Base-by-base conservation (phyloP, 2,113 vertebrate genomes). In the Saccopteryx bilineata region DNA sequence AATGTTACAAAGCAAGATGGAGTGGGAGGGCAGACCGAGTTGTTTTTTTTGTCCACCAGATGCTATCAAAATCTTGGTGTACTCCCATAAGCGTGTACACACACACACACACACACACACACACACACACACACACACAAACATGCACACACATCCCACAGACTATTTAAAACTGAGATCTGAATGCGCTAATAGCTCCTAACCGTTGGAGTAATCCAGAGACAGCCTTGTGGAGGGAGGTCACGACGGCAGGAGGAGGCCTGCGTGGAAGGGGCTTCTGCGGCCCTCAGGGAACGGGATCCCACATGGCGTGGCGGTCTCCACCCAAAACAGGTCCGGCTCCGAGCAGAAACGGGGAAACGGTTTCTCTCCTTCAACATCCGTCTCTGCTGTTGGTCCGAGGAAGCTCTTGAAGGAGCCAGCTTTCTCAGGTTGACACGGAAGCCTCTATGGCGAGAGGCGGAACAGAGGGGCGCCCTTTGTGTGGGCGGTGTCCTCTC, bases 381-480 rank as follows among this genome's bases (percentile, higher is more conserved):
- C 85, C 31, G 39, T 13, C 10, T 91, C 28, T 63, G 31, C 19
- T 69, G 2, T 63, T 58, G 19, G 18, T 76, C 76, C 60, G 60
- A 93, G n/a, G 79, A 75, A 91, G 48, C 48, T 19, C 5, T 84
- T 33, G 23, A 46, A 79, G 50, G 33, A 91, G 33, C n/a, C 17
- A 74, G 19, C 50, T 81, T 81, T 74, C 74, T 17, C 58, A 63
- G 63, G 85, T 63, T 65, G 63, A 94, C 90, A 75, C 82, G 68
- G 91, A 82, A 91, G 68, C 56, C 26, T 69, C 9, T 26, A 12
- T 68, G 12, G 9, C 26, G 71, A 31, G 82, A 78, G 31, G 60
- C 28, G 19, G n/a, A 87, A 66, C 24, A 76, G 54, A 88, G 80
- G 9, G 39, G 39, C 39, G 3, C 39, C 39, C 39, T 39, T 39